Base-by-base conservation (phyloP, 2,113 vertebrate species). In the Dissostichus mawsoni region DNA sequence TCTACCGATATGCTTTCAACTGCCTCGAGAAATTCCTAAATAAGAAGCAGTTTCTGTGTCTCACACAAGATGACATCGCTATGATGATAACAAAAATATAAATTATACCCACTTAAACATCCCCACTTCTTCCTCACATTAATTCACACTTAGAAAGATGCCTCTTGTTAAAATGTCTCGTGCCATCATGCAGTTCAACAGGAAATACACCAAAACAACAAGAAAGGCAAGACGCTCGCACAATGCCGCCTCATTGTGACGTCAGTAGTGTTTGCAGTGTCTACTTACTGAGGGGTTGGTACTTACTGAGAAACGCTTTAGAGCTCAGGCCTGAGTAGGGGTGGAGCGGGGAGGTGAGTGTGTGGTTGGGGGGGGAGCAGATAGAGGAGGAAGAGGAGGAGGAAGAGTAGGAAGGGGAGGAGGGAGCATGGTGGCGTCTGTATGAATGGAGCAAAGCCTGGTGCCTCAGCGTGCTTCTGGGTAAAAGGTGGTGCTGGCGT, bases 401-500 rank as follows among this genome's bases (percentile, higher is more conserved):
- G 83, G 74, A 81, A 69, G 69, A 41, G 36, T 41, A 41, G 36
- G 36, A 41, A 41, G 81, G 66, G 76, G 29, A 68, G 76, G 84
- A 72, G 80, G 92, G 86, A 86, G 90, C 83, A 73, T 89, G 90
- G 87, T 94, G 92, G 89, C 94, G 87, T 92, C 94, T 94, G 92
- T 94, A 85, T 93, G 91, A 95, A 81, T 95, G 94, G 90, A 95
- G 93, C 94, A 95, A 92, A 88, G 94, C 94, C 94, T 95, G 95
- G 93, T 95, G 94, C 93, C 94, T 95, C 94, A 94, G 84, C 91
- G 94, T 92, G 91, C 94, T 94, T 94, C 94, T 94, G 92, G 93
- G 94, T 76, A 93, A 94, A 91, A 94, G 94, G 91, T 94, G 93
- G 91, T 92, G 90, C 92, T 93, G 94, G 89, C 92, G 85, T 94